Conservation (phyloP, 2,113 vertebrate genomes). For the Anarhynchus alexandrinus region DNA sequence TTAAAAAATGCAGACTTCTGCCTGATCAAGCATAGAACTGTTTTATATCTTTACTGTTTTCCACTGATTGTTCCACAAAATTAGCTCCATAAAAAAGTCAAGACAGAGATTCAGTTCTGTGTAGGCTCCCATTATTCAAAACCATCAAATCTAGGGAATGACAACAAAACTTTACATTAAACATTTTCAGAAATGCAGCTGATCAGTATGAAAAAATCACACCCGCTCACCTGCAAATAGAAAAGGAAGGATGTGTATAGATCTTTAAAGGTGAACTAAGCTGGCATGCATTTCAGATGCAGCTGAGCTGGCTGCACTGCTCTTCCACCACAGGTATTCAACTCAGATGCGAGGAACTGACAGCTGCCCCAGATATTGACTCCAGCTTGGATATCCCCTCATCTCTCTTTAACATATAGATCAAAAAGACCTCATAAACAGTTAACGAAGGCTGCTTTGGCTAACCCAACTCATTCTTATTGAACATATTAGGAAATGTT, state of each 20-base stretch:
- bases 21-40: not conserved
- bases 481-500: not conserved
- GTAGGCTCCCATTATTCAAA: not conserved
- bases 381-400: not conserved
- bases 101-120: not conserved
- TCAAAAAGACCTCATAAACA: not conserved
- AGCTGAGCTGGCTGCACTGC: not conserved
- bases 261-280: not conserved
- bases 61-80: not conserved
- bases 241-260: not conserved
- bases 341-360: not conserved
- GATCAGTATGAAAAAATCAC: not conserved
- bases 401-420: not conserved
- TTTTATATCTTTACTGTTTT: not conserved
- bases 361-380: not conserved
- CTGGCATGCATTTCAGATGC: not conserved
- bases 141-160: not conserved
- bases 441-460: not conserved
- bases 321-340: not conserved
- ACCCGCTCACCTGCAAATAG: not conserved
- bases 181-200: not conserved
- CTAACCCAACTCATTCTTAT: not conserved
- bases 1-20: not conserved
- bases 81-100: not conserved
- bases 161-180: not conserved